Evolutionary conservation across 2,888 invertebrate species (phyloP).

Genomic region (Euplexia lucipara): DNA sequence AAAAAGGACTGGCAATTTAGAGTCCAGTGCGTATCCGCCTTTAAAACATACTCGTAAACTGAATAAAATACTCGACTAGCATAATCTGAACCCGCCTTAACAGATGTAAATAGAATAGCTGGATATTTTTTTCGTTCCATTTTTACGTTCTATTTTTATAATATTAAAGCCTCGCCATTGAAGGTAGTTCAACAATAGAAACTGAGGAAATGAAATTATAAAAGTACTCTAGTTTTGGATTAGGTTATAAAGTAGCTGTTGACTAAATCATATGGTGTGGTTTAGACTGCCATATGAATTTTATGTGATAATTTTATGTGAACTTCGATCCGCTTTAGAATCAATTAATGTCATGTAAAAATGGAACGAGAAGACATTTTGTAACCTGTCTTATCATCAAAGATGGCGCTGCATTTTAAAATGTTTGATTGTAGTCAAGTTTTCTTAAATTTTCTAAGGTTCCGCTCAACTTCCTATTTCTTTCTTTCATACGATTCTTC

Average conservation of each 20-base stretch:
- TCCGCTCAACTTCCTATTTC: too few species aligned
- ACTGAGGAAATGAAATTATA: neutral
- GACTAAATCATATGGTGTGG: neutral
- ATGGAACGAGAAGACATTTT: too few species aligned
- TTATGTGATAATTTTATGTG: too few species aligned
- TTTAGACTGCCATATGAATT: neutral
- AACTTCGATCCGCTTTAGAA: too few species aligned
- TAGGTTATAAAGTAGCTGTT: neutral
- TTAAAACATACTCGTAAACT: conserved; percentile 43
- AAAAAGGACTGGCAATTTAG: neutral
- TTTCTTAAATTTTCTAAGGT: too few species aligned
- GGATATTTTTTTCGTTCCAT: conserved; percentile 9
- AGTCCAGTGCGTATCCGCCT: conserved; percentile 27
- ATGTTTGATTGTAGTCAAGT: too few species aligned
- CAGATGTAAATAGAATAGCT: conserved; percentile 41
- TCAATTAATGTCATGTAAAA: too few species aligned
- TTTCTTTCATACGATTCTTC: too few species aligned
- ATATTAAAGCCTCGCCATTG: conserved; percentile 18
- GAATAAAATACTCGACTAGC: conserved; percentile 46
- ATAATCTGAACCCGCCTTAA: conserved; percentile 40
- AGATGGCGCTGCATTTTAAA: too few species aligned
- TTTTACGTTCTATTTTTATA: conserved; percentile 31
- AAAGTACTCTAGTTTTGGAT: neutral
- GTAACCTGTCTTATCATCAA: too few species aligned
- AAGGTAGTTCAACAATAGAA: neutral